Conservation (phyloP, 2,113 vertebrate genomes). For the Pseudorhombus dupliciocellatus region DNA sequence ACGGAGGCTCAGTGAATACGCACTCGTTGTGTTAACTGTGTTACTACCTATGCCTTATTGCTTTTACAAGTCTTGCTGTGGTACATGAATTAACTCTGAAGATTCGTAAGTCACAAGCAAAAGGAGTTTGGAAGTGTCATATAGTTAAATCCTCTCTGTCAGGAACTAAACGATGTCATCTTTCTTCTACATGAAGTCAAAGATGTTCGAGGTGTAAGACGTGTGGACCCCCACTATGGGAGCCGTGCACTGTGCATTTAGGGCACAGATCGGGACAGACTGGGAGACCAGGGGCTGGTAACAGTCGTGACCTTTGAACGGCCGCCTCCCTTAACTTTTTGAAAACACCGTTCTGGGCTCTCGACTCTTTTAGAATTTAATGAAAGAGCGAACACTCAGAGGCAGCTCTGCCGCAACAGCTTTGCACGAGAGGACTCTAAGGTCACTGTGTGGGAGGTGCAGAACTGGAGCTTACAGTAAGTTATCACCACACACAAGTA, state of each 20-base stretch:
- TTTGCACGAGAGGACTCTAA: conserved; percentile 14
- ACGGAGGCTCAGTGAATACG: background rate
- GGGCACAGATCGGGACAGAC: background rate
- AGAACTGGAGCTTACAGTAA: conserved; percentile 7
- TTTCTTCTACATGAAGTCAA: conserved; percentile 20
- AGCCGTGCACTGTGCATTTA: background rate
- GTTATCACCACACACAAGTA: background rate
- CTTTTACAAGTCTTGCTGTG: background rate
- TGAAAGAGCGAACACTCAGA: conserved; percentile 22
- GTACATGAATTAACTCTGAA: background rate
- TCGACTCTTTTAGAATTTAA: conserved; percentile 22
- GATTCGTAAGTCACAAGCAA: background rate
- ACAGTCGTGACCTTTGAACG: conserved; percentile 25
- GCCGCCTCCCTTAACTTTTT: conserved; percentile 13
- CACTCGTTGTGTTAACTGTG: conserved; percentile 41
- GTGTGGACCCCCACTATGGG: background rate
- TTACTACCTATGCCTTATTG: background rate
- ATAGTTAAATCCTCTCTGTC: background rate
- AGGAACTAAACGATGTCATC: conserved; percentile 22
- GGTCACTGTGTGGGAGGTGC: conserved; percentile 22
- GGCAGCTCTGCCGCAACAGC: conserved; percentile 20
- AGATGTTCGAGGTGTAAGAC: background rate
- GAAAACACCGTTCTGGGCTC: background rate
- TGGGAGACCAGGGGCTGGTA: background rate
- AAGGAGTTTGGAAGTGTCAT: background rate